A percentile compares a stretch with the other conserved stretches of the same genome.
These are phyloP conservation scores for Lonchura striata DNA, from an alignment of 2,113 vertebrate species.

Conservation along the genomic window DNA sequence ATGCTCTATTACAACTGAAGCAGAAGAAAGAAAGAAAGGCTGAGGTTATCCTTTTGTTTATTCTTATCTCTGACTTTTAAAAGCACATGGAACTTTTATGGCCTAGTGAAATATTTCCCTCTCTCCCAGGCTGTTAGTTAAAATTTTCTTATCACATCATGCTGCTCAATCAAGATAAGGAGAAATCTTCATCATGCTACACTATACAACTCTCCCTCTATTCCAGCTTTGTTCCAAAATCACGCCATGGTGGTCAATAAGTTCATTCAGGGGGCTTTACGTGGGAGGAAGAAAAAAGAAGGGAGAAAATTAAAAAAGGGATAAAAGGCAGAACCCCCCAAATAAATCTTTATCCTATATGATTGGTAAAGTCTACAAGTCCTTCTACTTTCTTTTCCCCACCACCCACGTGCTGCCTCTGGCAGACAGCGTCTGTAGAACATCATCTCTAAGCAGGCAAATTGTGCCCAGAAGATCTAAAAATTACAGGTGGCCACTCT, in stretches of 20 bases:
- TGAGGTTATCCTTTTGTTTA: accelerated
- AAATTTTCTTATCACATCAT: not conserved
- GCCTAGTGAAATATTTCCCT: not conserved
- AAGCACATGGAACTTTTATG: not conserved
- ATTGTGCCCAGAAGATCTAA: not conserved
- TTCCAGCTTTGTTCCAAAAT: not conserved
- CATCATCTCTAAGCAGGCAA: not conserved
- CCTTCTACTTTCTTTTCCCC: not conserved
- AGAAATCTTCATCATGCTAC: not conserved
- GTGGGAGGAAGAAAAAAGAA: accelerated
- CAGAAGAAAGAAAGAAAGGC: not conserved
- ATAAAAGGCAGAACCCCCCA: not conserved
- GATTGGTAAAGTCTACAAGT: accelerated
- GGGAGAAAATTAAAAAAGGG: not conserved
- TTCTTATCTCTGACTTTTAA: not conserved
- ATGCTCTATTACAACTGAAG: not conserved
- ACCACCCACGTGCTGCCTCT: accelerated
- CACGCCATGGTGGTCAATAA: accelerated
- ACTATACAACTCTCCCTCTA: not conserved
- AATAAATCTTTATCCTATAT: accelerated
- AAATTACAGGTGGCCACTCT: accelerated
- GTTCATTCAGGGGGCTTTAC: accelerated
- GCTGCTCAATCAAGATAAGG: not conserved
- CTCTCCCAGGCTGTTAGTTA: not conserved
- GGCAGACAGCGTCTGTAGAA: accelerated